Base-by-base conservation (phyloP, 30 jellyfish, hydroid and myxozoan genomes). In the Nemopilema nomurai region DNA sequence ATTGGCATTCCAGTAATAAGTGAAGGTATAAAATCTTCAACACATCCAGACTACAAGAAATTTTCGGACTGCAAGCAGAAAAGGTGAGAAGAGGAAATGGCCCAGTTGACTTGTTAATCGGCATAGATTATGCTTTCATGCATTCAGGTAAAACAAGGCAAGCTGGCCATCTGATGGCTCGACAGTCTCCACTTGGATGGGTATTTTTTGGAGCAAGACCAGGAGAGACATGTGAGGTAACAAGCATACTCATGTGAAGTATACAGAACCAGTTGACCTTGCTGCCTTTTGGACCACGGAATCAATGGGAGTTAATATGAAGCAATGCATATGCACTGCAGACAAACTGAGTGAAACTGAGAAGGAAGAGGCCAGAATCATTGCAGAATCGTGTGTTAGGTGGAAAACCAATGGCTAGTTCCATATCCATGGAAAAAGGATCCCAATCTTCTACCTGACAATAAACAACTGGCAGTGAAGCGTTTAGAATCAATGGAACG, bases 401-500 rank as follows among this genome's bases (percentile, higher is more conserved):
- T 65, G 51, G 89, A 72, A 85, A 52, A 69, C 23, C 92, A 65
- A 80, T 71, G 71, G 80, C 41, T 51, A 68, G 83, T 82, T 62
- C 93, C 84, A 26, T 81, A 65, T 29, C 96, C 96, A 30, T 90
- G 97, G 97, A 90, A 74, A 51, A 67, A 77, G 70, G 91, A 83
- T 72, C 97, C 87, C 69, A 68, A 53, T 18, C 76, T 51, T 7
- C 83, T 90, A 28, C 95, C 97, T 24, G 87, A 83, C 79, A 90
- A 82, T 67, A 53, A 76, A 71, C 78, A 77, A 57, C 49, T 25
- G 50, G 88, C 84, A 50, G 49, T 79, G 18, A 80, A 63, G 68
- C 67, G 76, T 28, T 71, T 88, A 25, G 71, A 79, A 51, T 79
- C 92, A 69, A 49, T 51, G 78, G 95, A 82, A 49, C 65, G 74